phyloP scores from a whole-genome alignment of 2,797 vertebrate genomes.

The Coregonus suidteri region DNA sequence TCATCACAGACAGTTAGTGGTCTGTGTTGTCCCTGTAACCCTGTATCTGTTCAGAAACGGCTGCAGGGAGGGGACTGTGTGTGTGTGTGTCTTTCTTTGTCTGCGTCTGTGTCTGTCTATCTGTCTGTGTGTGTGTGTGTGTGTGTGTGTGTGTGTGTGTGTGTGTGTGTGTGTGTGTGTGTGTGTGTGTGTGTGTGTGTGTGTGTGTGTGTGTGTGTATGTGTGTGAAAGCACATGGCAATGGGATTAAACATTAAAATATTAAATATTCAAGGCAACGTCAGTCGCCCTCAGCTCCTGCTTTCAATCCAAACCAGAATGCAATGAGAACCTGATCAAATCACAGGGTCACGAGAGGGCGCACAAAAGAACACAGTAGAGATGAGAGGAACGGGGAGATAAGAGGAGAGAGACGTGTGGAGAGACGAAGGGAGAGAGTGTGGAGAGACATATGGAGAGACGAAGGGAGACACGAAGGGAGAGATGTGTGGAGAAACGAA shows the following conservation, averaged over 20 bases:
- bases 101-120: background rate
- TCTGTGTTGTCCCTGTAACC: constrained; percentile 8
- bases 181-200: background rate
- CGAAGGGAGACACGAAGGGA: no score
- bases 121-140: background rate
- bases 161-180: constrained; percentile 1
- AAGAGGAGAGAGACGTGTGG: background rate
- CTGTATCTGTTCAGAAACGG: background rate
- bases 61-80: background rate
- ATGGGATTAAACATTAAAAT: constrained; percentile 69
- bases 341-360: constrained; percentile 42
- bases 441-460: background rate
- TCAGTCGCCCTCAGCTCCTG: constrained; percentile 51
- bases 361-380: constrained; percentile 52
- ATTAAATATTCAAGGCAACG: constrained; percentile 66
- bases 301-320: constrained; percentile 61
- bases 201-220: background rate
- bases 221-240: constrained; percentile 1
- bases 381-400: constrained; percentile 30
- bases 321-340: constrained; percentile 46
- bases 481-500: no score
- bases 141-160: background rate
- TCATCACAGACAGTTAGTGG: constrained; percentile 30
- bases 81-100: constrained; percentile 5
- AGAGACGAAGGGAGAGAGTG: background rate